These are phyloP conservation scores for Lasioglossum calceatum DNA, from an alignment of 2,888 invertebrate genomes.

Conservation along the genomic window DNA sequence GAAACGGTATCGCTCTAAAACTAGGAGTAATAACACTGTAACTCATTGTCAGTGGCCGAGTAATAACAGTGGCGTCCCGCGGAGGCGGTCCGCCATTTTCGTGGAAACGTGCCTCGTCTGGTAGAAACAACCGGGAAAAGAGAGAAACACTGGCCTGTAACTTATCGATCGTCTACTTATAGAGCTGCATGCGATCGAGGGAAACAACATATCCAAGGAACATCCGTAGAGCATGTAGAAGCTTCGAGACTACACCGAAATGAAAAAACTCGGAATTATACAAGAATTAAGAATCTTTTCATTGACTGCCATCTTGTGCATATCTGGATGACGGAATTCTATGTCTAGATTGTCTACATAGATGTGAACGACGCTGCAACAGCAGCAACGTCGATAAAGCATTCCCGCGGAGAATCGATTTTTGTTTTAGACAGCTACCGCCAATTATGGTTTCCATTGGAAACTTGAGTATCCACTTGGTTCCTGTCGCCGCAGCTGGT, in stretches of 20 bases:
- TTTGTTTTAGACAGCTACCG: neutral
- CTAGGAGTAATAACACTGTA: conserved; percentile 72
- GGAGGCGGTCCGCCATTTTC: conserved; percentile 63
- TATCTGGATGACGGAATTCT: neutral
- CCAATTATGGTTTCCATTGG: neutral
- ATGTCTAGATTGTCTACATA: too few species aligned
- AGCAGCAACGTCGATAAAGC: neutral
- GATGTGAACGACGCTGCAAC: neutral
- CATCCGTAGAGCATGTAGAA: too few species aligned
- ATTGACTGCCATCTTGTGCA: neutral
- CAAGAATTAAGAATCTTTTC: neutral
- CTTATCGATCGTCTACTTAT: conserved; percentile 29
- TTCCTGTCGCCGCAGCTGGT: neutral
- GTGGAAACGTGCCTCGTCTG: conserved; percentile 59
- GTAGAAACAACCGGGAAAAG: conserved; percentile 5
- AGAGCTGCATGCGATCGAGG: neutral
- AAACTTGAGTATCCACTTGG: neutral
- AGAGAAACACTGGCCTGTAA: conserved; percentile 25
- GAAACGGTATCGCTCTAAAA: conserved; percentile 74
- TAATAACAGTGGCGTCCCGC: conserved; percentile 66
- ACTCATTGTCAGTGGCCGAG: conserved; percentile 67
- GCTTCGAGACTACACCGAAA: neutral
- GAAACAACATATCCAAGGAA: neutral
- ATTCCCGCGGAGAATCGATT: neutral
- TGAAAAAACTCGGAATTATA: neutral